Conservation (phyloP, 92 coral and sea anemone species). For the Pocillopora meandrina region DNA sequence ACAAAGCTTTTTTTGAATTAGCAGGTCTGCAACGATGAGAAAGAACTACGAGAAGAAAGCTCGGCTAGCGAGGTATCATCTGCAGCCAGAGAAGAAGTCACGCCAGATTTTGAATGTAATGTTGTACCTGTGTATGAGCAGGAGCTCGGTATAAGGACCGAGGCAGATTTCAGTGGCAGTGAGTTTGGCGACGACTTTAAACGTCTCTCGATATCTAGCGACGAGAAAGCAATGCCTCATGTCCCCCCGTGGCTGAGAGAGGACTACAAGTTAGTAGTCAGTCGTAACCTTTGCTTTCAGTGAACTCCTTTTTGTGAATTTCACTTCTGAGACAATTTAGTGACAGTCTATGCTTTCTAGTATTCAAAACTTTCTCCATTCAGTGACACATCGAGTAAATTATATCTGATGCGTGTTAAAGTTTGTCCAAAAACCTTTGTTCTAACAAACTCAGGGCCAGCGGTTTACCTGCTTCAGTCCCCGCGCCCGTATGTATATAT, state of each 20-base stretch:
- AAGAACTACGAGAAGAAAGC: neutral
- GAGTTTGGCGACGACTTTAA: conserved; percentile 20
- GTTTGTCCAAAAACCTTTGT: too few relatives aligned
- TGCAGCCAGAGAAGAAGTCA: neutral
- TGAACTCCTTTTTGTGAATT: too few relatives aligned
- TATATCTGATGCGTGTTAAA: too few relatives aligned
- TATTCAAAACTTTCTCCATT: too few relatives aligned
- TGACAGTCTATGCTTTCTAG: too few relatives aligned
- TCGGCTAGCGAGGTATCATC: conserved; percentile 1
- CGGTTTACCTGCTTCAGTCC: too few relatives aligned
- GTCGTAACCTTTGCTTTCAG: too few relatives aligned
- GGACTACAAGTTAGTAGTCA: conserved; percentile 16
- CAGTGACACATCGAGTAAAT: too few relatives aligned
- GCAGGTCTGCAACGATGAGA: conserved; percentile 2
- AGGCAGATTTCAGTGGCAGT: neutral
- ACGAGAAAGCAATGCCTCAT: neutral
- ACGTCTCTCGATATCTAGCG: conserved; percentile 15
- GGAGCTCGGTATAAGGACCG: neutral
- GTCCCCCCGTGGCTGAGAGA: conserved; percentile 33
- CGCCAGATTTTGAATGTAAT: conserved; percentile 33
- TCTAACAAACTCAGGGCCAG: too few relatives aligned
- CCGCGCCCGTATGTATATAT: too few relatives aligned
- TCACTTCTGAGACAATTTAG: too few relatives aligned
- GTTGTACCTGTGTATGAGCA: neutral
- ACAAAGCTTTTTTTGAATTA: neutral